Conservation (phyloP, 1,140 invertebrate genomes). For the Paraescarpia echinospica region DNA sequence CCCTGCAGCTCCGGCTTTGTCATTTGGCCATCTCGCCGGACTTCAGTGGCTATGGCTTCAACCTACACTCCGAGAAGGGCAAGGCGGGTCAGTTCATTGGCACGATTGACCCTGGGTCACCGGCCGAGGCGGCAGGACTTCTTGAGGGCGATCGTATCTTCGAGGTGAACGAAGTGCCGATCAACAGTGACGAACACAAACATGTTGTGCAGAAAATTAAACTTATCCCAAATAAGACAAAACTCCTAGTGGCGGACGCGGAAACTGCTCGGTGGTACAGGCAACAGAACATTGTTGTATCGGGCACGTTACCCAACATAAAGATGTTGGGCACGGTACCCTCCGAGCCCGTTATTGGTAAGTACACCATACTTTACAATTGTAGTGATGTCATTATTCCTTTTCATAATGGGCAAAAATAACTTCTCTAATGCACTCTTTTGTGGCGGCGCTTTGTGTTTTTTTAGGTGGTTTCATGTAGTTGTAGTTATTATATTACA, state of each 20-base stretch:
- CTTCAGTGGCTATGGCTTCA: conserved; percentile 96
- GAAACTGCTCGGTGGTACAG: conserved; percentile 77
- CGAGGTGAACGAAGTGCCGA: conserved; percentile 29
- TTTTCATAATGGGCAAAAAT: no score
- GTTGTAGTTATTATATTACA: no score
- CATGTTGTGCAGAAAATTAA: conserved; percentile 68
- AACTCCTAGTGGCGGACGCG: conserved; percentile 83
- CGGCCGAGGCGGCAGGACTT: conserved; percentile 83
- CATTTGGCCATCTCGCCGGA: conserved; percentile 71
- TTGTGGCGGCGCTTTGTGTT: no score
- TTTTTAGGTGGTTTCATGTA: no score
- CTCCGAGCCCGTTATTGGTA: neutral
- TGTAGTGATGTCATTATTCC: no score
- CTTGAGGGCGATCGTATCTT: conserved; percentile 74
- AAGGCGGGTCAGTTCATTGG: conserved; percentile 92
- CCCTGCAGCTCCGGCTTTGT: conserved; percentile 27
- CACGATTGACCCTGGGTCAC: conserved; percentile 87
- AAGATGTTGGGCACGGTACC: neutral
- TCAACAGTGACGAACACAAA: conserved; percentile 22
- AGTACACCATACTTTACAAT: neutral
- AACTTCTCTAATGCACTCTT: no score
- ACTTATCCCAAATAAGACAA: conserved; percentile 79
- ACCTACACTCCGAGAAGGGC: conserved; percentile 90
- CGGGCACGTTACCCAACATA: conserved; percentile 58
- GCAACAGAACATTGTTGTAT: conserved; percentile 68